Percentiles rank a stretch among this genome's conserved stretches.
Conservation (phyloP, 2,113 vertebrate species). For the Nansenia antarctica region DNA sequence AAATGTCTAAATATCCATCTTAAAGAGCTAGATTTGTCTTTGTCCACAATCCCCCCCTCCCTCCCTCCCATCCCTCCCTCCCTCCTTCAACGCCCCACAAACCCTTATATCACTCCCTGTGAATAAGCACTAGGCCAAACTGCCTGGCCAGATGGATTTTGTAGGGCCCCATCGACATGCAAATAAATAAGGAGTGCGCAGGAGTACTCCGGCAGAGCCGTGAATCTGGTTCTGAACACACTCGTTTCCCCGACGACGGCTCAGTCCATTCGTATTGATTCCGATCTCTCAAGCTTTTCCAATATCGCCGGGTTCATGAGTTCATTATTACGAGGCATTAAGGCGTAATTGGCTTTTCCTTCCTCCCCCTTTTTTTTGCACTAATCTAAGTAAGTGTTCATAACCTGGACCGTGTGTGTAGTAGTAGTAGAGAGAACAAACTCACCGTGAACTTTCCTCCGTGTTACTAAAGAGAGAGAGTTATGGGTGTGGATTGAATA, state of each 20-base stretch:
- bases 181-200: conserved; percentile 5
- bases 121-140: background rate
- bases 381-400: background rate
- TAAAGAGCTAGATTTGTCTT: conserved; percentile 51
- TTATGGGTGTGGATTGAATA: too few relatives aligned
- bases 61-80: too few relatives aligned
- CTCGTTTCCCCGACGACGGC: background rate
- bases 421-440: background rate
- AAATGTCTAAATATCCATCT: conserved; percentile 65
- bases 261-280: background rate
- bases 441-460: background rate
- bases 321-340: background rate
- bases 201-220: background rate
- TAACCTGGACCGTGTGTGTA: background rate
- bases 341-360: background rate
- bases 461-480: too few relatives aligned
- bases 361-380: too few relatives aligned
- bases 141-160: background rate
- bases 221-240: background rate
- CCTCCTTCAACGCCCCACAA: background rate
- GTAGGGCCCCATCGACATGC: background rate
- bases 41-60: too few relatives aligned
- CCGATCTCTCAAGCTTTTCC: background rate
- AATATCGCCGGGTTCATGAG: background rate
- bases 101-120: background rate